phyloP scores from a whole-genome alignment of 2,888 invertebrate species.

The Lamellibrachia satsuma region DNA sequence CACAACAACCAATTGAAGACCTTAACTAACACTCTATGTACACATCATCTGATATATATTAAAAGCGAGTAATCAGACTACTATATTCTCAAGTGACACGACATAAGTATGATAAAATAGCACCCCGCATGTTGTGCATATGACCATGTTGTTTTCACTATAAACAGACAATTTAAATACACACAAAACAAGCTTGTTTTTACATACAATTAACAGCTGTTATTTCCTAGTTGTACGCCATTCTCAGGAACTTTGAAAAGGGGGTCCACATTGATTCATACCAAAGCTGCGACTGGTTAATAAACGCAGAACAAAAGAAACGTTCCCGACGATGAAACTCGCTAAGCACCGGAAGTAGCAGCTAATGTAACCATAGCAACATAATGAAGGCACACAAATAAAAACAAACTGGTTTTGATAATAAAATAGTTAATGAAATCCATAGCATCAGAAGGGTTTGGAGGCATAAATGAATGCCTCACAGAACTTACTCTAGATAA shows the following conservation, averaged over 20 bases:
- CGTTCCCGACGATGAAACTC: neutral
- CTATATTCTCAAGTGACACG: neutral
- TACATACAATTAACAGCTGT: neutral
- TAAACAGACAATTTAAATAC: slow-evolving; percentile 11
- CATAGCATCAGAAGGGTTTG: neutral
- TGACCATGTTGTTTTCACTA: neutral
- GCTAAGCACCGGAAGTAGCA: neutral
- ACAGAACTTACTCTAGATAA: neutral
- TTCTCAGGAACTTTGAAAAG: neutral
- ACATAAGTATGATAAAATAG: neutral
- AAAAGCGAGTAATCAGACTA: slow-evolving; percentile 2
- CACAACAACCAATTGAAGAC: neutral
- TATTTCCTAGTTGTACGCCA: neutral
- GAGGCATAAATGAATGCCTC: neutral
- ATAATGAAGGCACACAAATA: slow-evolving; percentile 1
- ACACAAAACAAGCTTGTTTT: neutral
- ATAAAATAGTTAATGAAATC: slow-evolving; percentile 7
- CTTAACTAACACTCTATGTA: neutral
- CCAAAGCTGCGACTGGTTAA: neutral
- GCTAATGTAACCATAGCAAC: neutral
- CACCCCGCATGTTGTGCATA: neutral
- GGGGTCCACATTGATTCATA: neutral
- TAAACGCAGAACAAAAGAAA: neutral
- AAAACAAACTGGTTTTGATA: neutral
- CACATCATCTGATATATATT: neutral